A percentile compares a stretch with the other conserved stretches of the same genome.
Evolutionary conservation across 2,797 vertebrate species (phyloP).

Genomic region (Gobio occitaniae): DNA sequence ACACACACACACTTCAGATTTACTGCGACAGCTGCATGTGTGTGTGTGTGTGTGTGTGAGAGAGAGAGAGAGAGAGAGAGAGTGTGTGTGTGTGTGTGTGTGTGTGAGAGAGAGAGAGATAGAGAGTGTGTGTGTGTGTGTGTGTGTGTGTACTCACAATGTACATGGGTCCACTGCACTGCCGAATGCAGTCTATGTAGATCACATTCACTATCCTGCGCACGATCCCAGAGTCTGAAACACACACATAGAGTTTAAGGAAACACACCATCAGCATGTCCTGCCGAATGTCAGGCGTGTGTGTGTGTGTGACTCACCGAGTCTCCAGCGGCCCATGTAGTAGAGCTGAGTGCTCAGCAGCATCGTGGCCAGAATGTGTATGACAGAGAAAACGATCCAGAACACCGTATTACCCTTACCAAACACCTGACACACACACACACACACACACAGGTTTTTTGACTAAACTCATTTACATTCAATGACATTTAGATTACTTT

Average conservation of each 20-base stretch:
- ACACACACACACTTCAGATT: not conserved
- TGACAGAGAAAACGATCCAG: conserved; percentile 94
- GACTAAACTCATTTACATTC: not conserved
- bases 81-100: too few species aligned
- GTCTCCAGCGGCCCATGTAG: conserved; percentile 97
- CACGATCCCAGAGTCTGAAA: conserved; percentile 86
- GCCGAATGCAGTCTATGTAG: conserved; percentile 93
- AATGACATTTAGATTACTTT: not conserved
- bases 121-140: too few species aligned
- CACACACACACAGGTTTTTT: not conserved
- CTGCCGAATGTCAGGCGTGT: not conserved
- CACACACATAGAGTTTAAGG: conserved; percentile 32
- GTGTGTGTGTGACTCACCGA: conserved; percentile 71
- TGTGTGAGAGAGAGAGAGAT: too few species aligned
- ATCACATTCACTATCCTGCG: conserved; percentile 88
- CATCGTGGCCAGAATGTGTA: conserved; percentile 92
- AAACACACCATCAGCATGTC: not conserved
- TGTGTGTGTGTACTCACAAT: conserved; percentile 83
- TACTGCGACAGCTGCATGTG: not conserved
- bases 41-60: not conserved
- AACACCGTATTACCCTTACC: conserved; percentile 91
- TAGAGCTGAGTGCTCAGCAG: conserved; percentile 97
- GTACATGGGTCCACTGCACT: conserved; percentile 96
- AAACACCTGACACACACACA: conserved; percentile 83
- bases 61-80: too few species aligned